Base-by-base conservation (phyloP, 2,888 invertebrate genomes). In the Busseola fusca region DNA sequence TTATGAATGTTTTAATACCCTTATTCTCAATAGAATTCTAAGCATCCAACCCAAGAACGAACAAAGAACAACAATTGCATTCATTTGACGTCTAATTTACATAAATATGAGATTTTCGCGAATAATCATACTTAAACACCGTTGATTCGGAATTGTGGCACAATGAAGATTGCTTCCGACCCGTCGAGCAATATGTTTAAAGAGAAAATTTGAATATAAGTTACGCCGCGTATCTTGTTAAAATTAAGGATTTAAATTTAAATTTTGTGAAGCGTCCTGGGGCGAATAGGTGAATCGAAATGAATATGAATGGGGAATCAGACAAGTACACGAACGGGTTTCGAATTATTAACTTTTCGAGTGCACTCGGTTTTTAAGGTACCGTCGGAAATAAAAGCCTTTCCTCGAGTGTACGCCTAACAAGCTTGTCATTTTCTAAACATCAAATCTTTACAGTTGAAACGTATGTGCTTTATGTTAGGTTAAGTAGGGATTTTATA, bases 221-320 rank as follows among this genome's bases (percentile, higher is more conserved):
- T 89, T 87, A 89, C 85, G 89, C 90, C 88, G 89, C 91, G 89
- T 90, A 91, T 93, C 94, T 94, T 93, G 94, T 93, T 93, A 92
- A 93, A 94, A 93, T 93, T 93, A 93, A 93, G 92, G 92, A 94
- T 95, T 92, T 91, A 90, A 91, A 91, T 92, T 94, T 91, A 91
- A 94, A 94, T 94, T 73, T 91, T 88, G 86, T 84, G 87, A 89
- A 89, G 87, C 87, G 85, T 90, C 91, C 90, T 88, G 88, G 88
- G 90, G 92, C 93, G 93, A 92, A 91, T 94, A 93, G 93, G 93
- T 94, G 92, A 92, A 94, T 93, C 92, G 94, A 94, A 94, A 94
- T 96, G 95, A 95, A 96, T 96, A 95, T 96, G 95, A 96, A 96
- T 95, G 91, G 93, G 85, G 91, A 93, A 93, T 93, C 93, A 93